phyloP scores from a whole-genome alignment of 2,113 vertebrate genomes.

The Hippolais icterina region DNA sequence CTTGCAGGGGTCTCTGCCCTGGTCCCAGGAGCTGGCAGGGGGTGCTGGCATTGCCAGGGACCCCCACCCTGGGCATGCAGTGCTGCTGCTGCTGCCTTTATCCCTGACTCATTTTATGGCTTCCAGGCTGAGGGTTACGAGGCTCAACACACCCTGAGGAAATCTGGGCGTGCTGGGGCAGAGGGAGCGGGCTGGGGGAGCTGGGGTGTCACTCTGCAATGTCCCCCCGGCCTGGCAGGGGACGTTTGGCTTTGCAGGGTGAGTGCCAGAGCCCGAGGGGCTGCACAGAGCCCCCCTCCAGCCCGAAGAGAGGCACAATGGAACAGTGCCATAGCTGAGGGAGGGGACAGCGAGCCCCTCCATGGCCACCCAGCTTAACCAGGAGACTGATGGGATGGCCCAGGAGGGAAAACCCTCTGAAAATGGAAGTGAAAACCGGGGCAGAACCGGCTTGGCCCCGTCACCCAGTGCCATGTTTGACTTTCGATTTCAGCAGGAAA shows the following conservation, averaged over 20 bases:
- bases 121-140: neutral
- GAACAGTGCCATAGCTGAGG: fast-evolving
- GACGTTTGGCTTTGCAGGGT: neutral
- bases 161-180: fast-evolving
- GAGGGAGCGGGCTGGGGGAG: neutral
- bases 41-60: neutral
- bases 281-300: fast-evolving
- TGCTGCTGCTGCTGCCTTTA: neutral
- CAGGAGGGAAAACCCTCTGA: neutral
- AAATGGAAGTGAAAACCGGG: slow-evolving; percentile 42
- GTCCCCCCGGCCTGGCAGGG: neutral
- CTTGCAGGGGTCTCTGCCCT: neutral
- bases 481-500: slow-evolving; percentile 53
- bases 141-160: neutral
- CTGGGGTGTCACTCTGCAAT: neutral
- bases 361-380: fast-evolving
- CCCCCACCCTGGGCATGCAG: fast-evolving
- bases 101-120: slow-evolving; percentile 54
- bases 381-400: fast-evolving
- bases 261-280: fast-evolving
- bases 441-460: neutral
- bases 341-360: neutral
- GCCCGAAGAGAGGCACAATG: neutral
- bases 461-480: slow-evolving; percentile 35
- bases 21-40: neutral